These are phyloP conservation scores for Pocillopora damicornis DNA, from an alignment of 64 coral and sea anemone species.

Conservation along the genomic window DNA sequence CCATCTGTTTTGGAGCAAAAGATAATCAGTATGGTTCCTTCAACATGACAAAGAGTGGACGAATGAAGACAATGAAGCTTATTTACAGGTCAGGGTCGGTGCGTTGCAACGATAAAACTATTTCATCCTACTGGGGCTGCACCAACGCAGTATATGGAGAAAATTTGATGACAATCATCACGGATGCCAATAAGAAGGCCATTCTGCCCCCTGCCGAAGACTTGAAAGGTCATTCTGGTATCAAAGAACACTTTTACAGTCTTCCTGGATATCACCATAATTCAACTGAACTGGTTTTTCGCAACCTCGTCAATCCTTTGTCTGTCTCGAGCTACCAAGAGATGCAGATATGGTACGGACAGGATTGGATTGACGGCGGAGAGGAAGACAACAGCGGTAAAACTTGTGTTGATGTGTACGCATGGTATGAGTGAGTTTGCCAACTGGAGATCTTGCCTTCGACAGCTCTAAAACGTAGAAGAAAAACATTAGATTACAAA, in stretches of 20 bases:
- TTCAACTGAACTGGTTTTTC: neutral
- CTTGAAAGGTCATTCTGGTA: no score
- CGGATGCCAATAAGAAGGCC: neutral
- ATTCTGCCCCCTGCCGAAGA: neutral
- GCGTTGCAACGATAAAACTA: neutral
- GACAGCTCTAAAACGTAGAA: no score
- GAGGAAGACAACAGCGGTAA: neutral
- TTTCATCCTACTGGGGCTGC: constrained; percentile 10
- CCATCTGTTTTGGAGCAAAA: constrained; percentile 15
- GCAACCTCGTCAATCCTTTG: neutral
- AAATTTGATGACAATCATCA: neutral
- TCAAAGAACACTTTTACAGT: neutral
- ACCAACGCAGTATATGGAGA: neutral
- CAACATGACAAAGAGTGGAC: neutral
- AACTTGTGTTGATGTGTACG: neutral
- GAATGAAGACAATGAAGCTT: constrained; percentile 14
- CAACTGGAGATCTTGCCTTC: no score
- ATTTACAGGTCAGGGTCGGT: constrained; percentile 6
- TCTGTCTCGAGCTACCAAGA: neutral
- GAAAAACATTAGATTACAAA: no score
- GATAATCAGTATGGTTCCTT: constrained; percentile 3
- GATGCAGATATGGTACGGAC: neutral
- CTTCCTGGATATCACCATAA: neutral
- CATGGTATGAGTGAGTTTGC: no score
- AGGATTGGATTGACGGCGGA: neutral